A percentile compares a stretch with the other conserved stretches of the same genome.
Evolutionary conservation across 1,140 invertebrate species (phyloP).

Genomic region (Stegodyphus dumicola): DNA sequence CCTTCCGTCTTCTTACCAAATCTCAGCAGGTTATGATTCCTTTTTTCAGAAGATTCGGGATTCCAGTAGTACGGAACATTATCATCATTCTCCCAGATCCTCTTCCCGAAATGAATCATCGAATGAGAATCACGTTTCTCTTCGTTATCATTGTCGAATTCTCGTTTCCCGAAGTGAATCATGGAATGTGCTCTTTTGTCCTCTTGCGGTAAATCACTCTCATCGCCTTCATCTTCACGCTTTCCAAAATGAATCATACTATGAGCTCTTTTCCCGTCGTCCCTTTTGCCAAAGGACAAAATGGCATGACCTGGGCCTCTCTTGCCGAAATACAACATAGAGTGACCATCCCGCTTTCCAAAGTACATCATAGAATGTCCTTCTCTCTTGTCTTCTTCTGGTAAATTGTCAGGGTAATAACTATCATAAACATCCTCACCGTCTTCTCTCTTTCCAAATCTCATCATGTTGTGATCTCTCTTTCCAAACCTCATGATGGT

Average conservation of each 20-base stretch:
- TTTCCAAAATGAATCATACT: constrained; percentile 57
- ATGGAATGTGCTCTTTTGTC: constrained; percentile 34
- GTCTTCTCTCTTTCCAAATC: constrained; percentile 4
- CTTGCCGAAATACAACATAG: constrained; percentile 52
- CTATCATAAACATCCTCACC: background rate
- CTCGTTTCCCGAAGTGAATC: constrained; percentile 47
- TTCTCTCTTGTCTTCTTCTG: background rate
- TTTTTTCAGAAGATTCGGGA: background rate
- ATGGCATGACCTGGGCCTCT: background rate
- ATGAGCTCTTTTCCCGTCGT: constrained; percentile 15
- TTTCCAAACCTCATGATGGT: constrained; percentile 57
- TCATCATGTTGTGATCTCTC: constrained; percentile 24
- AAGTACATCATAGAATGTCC: constrained; percentile 43
- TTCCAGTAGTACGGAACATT: background rate
- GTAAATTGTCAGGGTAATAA: background rate
- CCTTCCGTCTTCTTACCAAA: background rate
- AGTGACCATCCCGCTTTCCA: constrained; percentile 39
- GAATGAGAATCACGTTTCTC: background rate
- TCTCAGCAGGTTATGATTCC: background rate
- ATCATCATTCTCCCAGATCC: background rate
- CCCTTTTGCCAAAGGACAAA: constrained; percentile 1
- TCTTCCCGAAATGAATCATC: constrained; percentile 54
- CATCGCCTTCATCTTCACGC: constrained; percentile 4
- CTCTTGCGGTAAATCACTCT: background rate
- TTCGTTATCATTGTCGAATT: background rate